These are phyloP conservation scores for Trissolcus brochymenae DNA, from an alignment of 2,888 invertebrate species.

Conservation along the genomic window DNA sequence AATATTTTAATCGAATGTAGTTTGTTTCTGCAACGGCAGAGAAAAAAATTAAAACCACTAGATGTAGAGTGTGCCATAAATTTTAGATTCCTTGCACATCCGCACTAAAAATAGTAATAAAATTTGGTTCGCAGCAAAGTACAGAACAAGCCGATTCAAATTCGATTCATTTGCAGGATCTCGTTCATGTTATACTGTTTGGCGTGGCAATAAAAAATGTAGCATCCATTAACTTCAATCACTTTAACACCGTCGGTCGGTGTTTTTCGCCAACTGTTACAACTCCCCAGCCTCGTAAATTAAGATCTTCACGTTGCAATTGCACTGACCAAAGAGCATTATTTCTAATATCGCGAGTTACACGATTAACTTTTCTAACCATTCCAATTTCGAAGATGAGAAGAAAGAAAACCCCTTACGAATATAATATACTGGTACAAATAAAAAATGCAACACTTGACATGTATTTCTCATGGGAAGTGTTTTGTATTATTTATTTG, in stretches of 20 bases:
- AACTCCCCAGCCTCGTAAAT: conserved; percentile 31
- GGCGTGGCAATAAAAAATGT: conserved; percentile 26
- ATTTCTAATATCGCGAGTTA: conserved; percentile 38
- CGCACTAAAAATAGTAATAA: conserved; percentile 7
- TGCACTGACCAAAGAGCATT: conserved; percentile 13
- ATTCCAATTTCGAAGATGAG: conserved; percentile 34
- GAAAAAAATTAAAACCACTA: neutral
- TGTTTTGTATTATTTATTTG: too few species aligned
- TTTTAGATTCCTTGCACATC: neutral
- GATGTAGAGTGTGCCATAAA: neutral
- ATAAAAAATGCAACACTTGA: too few species aligned
- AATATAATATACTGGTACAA: too few species aligned
- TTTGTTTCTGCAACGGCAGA: too few species aligned
- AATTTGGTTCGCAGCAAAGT: conserved; percentile 9
- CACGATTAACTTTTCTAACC: conserved; percentile 25
- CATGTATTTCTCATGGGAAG: too few species aligned
- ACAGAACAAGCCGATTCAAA: conserved; percentile 3
- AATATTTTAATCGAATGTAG: too few species aligned
- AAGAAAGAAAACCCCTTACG: neutral
- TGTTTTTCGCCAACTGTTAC: conserved; percentile 36
- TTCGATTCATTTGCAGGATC: conserved; percentile 21
- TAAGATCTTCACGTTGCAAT: conserved; percentile 17
- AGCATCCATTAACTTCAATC: conserved; percentile 43
- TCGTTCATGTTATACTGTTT: conserved; percentile 17
- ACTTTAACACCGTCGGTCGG: conserved; percentile 18